These are phyloP conservation scores for Rhincodon typus DNA, from an alignment of 2,797 vertebrate species.

Conservation along the genomic window DNA sequence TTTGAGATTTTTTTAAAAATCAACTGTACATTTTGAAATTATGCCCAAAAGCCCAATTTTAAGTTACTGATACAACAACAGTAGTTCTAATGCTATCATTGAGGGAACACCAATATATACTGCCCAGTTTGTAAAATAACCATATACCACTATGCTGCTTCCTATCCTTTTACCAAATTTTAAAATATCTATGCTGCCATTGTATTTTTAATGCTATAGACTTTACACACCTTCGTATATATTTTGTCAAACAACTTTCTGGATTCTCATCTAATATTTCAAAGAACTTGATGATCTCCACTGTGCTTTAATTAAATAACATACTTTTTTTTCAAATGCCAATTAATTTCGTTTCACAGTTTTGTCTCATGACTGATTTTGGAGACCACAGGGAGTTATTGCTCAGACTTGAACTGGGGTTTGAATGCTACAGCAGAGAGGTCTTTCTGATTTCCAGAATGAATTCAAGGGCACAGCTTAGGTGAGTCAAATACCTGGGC, in stretches of 20 bases:
- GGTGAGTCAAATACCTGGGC: not conserved
- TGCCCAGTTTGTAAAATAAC: not conserved
- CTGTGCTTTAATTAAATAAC: not conserved
- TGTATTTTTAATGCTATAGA: not conserved
- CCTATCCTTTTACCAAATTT: not conserved
- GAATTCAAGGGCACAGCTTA: not conserved
- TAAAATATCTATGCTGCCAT: not conserved
- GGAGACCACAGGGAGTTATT: not conserved
- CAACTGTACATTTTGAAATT: not conserved
- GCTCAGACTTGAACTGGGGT: not conserved
- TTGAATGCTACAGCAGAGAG: not conserved
- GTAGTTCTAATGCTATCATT: not conserved
- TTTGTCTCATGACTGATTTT: not conserved
- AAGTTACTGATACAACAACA: not conserved
- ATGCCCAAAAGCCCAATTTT: not conserved
- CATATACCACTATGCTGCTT: not conserved
- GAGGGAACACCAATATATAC: not conserved
- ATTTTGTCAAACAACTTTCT: not conserved
- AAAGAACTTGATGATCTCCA: not conserved
- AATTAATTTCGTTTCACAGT: not conserved
- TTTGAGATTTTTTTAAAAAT: too few relatives aligned
- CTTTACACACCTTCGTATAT: not conserved
- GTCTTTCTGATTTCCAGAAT: not conserved
- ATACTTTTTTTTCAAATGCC: not conserved
- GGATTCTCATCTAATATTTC: too few relatives aligned